These are phyloP conservation scores for Talpa occidentalis DNA, from an alignment of 2,113 vertebrate species.

Conservation along the genomic window DNA sequence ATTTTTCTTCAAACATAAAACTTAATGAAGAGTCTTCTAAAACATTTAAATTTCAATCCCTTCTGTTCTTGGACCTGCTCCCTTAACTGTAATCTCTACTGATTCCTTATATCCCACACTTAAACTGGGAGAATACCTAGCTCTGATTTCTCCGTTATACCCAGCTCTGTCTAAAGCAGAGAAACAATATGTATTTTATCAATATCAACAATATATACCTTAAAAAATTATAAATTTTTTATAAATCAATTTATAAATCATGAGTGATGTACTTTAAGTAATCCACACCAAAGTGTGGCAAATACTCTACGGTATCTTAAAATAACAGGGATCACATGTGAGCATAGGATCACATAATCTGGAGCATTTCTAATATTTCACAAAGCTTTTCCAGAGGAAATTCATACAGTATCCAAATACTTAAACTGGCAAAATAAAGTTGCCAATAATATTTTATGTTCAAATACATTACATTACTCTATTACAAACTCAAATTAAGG, in stretches of 20 bases:
- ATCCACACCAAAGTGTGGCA: background rate
- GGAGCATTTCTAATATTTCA: slow-evolving; percentile 18
- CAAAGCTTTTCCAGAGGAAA: slow-evolving; percentile 34
- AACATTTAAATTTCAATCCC: background rate
- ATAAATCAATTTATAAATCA: slow-evolving; percentile 30
- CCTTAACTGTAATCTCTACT: background rate
- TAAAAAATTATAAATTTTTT: no score
- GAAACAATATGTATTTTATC: slow-evolving; percentile 27
- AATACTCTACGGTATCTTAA: background rate
- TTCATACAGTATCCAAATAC: background rate
- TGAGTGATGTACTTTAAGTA: slow-evolving; percentile 13
- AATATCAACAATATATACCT: background rate
- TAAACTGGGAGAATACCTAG: background rate
- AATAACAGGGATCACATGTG: background rate
- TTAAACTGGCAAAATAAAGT: background rate
- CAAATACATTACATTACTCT: slow-evolving; percentile 35
- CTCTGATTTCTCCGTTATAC: slow-evolving; percentile 31
- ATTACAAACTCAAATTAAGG: background rate
- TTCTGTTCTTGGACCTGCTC: background rate
- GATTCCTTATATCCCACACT: background rate
- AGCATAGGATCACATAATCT: background rate
- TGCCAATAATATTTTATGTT: slow-evolving; percentile 29
- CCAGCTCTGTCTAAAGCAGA: background rate
- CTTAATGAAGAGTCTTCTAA: slow-evolving; percentile 11
- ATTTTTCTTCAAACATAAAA: slow-evolving; percentile 33